A percentile compares a stretch with the other conserved stretches of the same genome.
Evolutionary conservation across 2,797 vertebrate genomes (phyloP).

Genomic region (Monodelphis domestica): DNA sequence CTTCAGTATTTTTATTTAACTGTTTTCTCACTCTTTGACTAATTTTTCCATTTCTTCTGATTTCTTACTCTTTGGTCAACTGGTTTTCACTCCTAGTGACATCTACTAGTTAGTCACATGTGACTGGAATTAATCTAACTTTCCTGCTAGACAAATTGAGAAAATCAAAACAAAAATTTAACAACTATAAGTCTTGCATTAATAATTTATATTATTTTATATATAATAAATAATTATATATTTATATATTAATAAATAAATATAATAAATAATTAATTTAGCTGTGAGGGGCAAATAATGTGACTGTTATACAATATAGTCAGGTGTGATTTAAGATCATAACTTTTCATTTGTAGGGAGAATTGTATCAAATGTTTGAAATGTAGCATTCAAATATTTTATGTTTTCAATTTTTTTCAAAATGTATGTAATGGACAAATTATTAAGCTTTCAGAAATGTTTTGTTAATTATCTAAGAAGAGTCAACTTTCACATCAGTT

Average conservation of each 20-base stretch:
- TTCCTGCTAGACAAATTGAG: neutral
- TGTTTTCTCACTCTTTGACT: slow-evolving; percentile 46
- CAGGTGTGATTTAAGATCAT: neutral
- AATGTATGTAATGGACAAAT: slow-evolving; percentile 73
- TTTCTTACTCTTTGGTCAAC: neutral
- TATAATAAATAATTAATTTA: too few relatives aligned
- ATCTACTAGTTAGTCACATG: slow-evolving; percentile 70
- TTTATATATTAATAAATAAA: too few relatives aligned
- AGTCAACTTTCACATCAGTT: slow-evolving; percentile 69
- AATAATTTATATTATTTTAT: too few relatives aligned
- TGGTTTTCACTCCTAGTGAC: slow-evolving; percentile 76
- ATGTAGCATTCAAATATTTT: slow-evolving; percentile 72
- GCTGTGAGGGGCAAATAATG: neutral
- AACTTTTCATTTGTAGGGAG: neutral
- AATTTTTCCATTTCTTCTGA: slow-evolving; percentile 28
- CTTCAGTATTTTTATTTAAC: slow-evolving; percentile 37
- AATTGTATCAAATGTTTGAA: slow-evolving; percentile 58
- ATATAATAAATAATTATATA: too few relatives aligned
- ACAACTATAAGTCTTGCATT: neutral
- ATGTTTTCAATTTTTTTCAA: slow-evolving; percentile 68
- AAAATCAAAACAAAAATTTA: slow-evolving; percentile 21
- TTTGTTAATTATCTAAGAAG: slow-evolving; percentile 78
- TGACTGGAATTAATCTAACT: neutral
- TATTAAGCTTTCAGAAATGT: slow-evolving; percentile 79
- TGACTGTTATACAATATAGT: neutral